Percentiles rank a stretch among this genome's conserved stretches.
phyloP scores from a whole-genome alignment of 37 sponge, comb jelly and placozoan genomes.

The Chondrilla cf. caribensis region DNA sequence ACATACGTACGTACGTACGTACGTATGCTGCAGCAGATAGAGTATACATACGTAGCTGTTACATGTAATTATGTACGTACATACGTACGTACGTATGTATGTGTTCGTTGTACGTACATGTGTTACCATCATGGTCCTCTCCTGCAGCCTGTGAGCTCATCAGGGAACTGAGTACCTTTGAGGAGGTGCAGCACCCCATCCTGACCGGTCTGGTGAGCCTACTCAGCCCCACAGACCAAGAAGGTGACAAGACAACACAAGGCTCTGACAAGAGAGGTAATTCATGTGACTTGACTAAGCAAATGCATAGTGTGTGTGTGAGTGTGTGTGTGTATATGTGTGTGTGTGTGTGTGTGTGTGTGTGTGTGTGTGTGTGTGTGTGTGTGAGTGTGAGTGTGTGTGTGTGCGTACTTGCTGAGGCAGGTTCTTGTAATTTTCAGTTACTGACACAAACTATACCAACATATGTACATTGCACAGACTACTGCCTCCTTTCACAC shows the following conservation, averaged over 20 bases:
- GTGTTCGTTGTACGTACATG: constrained; percentile 7
- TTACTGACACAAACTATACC: no score
- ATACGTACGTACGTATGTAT: not conserved
- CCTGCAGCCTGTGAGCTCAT: constrained; percentile 58
- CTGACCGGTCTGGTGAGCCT: constrained; percentile 75
- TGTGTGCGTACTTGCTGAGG: no score
- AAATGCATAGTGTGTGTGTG: not conserved
- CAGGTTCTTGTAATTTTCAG: no score
- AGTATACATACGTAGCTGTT: no score
- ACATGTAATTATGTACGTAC: no score
- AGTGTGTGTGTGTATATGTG: no score
- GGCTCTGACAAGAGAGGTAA: not conserved
- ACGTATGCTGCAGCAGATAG: no score
- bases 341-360: not conserved
- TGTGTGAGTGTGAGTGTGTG: not conserved
- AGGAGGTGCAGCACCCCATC: constrained; percentile 79
- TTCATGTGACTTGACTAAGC: not conserved
- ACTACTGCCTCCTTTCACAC: no score
- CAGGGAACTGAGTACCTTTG: constrained; percentile 61
- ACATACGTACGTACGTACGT: not conserved
- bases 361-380: not conserved
- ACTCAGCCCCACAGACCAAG: constrained; percentile 41
- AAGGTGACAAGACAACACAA: not conserved
- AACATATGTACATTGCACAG: no score
- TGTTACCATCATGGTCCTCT: no score